phyloP scores from a whole-genome alignment of 2,797 vertebrate genomes.

The Crenuchus spilurus region DNA sequence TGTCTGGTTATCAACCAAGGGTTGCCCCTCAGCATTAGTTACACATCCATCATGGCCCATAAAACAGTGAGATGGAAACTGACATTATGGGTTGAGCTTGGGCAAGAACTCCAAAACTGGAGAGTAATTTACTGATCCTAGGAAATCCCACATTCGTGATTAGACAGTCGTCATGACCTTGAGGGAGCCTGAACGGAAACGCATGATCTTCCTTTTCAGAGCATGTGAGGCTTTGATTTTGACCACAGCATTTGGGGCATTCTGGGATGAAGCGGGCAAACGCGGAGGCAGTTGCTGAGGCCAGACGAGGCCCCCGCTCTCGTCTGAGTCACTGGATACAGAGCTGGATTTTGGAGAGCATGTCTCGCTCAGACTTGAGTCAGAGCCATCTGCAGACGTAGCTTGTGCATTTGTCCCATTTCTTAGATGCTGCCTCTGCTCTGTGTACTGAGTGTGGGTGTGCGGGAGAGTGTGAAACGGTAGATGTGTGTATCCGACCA shows the following conservation, averaged over 20 bases:
- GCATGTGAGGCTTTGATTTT: slow-evolving; percentile 95
- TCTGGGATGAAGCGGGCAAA: slow-evolving; percentile 74
- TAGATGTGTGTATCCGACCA: slow-evolving; percentile 51
- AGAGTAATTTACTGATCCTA: background rate
- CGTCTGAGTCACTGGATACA: slow-evolving; percentile 87
- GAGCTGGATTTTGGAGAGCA: slow-evolving; percentile 86
- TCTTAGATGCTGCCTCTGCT: slow-evolving; percentile 57
- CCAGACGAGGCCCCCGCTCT: slow-evolving; percentile 89
- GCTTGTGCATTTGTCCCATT: slow-evolving; percentile 63
- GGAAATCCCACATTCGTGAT: slow-evolving; percentile 47
- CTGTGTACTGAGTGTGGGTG: slow-evolving; percentile 21
- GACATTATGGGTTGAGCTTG: background rate
- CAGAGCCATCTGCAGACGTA: slow-evolving; percentile 73
- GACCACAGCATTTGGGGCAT: slow-evolving; percentile 82
- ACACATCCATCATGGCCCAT: background rate
- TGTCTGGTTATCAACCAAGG: background rate
- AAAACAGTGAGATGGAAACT: background rate
- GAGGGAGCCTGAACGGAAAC: slow-evolving; percentile 90
- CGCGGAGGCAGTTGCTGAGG: slow-evolving; percentile 88
- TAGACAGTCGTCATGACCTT: slow-evolving; percentile 95
- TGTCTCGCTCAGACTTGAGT: slow-evolving; percentile 87
- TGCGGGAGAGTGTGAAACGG: slow-evolving; percentile 50
- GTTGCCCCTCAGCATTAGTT: background rate
- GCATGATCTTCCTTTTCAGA: slow-evolving; percentile 92
- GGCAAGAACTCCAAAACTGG: background rate